Evolutionary conservation across 2,888 invertebrate species (phyloP).

Genomic region (Athrips mouffetella): DNA sequence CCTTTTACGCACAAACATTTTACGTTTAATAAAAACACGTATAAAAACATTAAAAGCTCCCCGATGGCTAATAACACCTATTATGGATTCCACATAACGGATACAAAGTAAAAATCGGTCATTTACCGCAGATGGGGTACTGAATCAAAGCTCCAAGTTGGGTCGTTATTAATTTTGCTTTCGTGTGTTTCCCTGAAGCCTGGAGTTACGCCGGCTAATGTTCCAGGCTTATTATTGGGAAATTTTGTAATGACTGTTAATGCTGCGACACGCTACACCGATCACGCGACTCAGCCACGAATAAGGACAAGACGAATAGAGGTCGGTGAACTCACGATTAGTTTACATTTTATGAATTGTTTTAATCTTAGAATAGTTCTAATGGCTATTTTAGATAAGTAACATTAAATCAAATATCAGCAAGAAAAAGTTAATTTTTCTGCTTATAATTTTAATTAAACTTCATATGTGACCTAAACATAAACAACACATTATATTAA

Average conservation of each 20-base stretch:
- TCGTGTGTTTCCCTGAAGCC: slow-evolving; percentile 48
- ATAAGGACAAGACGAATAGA: slow-evolving; percentile 35
- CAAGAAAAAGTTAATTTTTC: too few species aligned
- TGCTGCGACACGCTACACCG: slow-evolving; percentile 60
- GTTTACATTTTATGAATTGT: slow-evolving; percentile 16
- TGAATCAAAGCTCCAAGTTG: slow-evolving; percentile 63
- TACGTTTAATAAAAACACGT: background rate
- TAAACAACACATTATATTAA: too few species aligned
- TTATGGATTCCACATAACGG: slow-evolving; percentile 42
- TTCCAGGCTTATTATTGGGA: slow-evolving; percentile 71
- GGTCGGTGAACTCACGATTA: background rate
- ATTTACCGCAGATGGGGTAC: slow-evolving; percentile 62
- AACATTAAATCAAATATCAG: too few species aligned
- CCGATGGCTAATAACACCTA: slow-evolving; percentile 31
- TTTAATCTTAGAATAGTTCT: too few species aligned
- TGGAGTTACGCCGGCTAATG: slow-evolving; percentile 51
- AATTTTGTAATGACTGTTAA: slow-evolving; percentile 74
- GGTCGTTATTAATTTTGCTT: slow-evolving; percentile 70
- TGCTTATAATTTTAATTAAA: too few species aligned
- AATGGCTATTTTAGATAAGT: too few species aligned
- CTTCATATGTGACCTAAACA: too few species aligned
- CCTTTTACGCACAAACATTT: background rate
- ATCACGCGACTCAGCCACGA: slow-evolving; percentile 56
- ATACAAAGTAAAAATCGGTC: slow-evolving; percentile 49
- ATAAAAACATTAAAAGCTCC: background rate